Evolutionary conservation across 2,888 invertebrate species (phyloP), one percentile per base, ranked within the genome.

Genomic region (Ochlodes sylvanus): DNA sequence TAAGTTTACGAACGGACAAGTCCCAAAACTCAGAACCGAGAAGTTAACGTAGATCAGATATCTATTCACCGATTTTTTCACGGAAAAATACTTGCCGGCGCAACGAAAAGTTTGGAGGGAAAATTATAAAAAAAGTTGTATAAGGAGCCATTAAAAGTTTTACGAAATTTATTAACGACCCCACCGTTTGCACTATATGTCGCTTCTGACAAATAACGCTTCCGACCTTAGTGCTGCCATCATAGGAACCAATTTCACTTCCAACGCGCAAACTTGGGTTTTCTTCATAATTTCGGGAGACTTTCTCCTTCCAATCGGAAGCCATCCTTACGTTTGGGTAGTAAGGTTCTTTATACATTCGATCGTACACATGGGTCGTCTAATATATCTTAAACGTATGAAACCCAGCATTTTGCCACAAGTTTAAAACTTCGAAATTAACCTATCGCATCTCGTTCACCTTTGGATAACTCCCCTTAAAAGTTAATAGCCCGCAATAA

Each of bases 101-200:
- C 47, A 56, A 68, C 41, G 56, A 34, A 58, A 55, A 61, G 63
- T 70, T 60, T 27, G 10, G 38, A 44, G 42, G 76, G 75, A 78
- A 80, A 82, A 84, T 84, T 82, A 82, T 76, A 72, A 76, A 82
- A 74, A 68, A 68, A 56, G 50, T 78, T 82, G 75, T 70, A 68
- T 71, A 73, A 72, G 70, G 72, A 78, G 73, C 81, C 81, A 84
- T 86, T 86, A 87, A 84, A 86, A 86, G 81, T 87, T 87, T 77
- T 73, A 71, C 71, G 74, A 81, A 85, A 86, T 82, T 80, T 85
- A 85, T 83, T 82, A 85, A 84, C 81, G 80, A 79, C 78, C 77
- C 47, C 17, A 61, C 54, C 32, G 41, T 54, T 27, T 32, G 15
- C 63, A 63, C 63, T 63, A 68, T 50, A 69, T 67, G 60, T 56